phyloP scores from a whole-genome alignment of 2,888 invertebrate species.

The Hemaris fuciformis region DNA sequence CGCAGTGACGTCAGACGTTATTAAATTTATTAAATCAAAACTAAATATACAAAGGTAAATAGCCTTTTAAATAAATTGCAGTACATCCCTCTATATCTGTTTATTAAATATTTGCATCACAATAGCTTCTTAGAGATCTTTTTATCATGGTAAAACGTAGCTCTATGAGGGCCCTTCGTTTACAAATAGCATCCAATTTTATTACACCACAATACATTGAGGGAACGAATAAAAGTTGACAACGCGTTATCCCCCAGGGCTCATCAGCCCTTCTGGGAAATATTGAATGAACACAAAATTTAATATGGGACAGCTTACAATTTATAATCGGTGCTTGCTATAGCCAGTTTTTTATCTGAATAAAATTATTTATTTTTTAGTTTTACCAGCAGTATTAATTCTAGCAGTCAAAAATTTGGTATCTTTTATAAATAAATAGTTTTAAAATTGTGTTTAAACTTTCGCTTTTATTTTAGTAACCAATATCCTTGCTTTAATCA shows the following conservation, averaged over 20 bases:
- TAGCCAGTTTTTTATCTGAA: neutral
- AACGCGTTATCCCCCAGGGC: conserved; percentile 22
- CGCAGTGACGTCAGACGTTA: neutral
- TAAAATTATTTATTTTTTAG: neutral
- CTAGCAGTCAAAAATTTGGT: neutral
- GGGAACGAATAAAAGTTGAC: conserved; percentile 33
- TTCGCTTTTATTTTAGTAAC: too few relatives aligned
- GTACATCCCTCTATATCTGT: neutral
- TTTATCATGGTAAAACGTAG: conserved; percentile 5
- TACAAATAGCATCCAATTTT: conserved; percentile 38
- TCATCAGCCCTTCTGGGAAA: conserved; percentile 32
- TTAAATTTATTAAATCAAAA: neutral
- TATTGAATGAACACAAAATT: conserved; percentile 12
- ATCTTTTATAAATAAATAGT: neutral
- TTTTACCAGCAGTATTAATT: too few relatives aligned
- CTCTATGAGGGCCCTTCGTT: conserved; percentile 9
- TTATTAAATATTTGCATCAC: neutral
- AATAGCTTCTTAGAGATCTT: conserved; percentile 3
- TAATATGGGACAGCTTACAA: neutral
- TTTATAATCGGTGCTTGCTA: neutral
- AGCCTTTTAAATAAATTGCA: neutral
- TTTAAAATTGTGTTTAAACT: neutral
- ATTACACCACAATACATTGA: conserved; percentile 34
- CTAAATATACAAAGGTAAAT: neutral
- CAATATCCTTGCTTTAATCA: too few relatives aligned